Evolutionary conservation across 2,888 invertebrate genomes (phyloP).

Genomic region (Tetranychus truncatus): DNA sequence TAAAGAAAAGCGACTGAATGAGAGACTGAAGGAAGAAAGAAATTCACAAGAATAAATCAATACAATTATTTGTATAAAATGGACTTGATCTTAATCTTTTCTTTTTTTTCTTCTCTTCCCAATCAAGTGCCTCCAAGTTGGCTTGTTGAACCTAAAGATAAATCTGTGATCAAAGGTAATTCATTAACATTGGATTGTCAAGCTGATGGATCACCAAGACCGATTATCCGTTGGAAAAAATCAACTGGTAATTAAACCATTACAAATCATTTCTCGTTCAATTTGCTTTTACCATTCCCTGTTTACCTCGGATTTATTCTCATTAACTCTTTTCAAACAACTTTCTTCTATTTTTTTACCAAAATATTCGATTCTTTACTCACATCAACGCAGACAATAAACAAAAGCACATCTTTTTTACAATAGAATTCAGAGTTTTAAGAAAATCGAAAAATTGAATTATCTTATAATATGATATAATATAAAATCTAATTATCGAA

Average conservation of each 20-base stretch:
- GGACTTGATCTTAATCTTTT: not conserved
- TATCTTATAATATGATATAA: too few relatives aligned
- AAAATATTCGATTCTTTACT: too few relatives aligned
- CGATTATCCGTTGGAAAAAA: conserved; percentile 14
- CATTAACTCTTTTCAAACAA: not conserved
- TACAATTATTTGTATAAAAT: not conserved
- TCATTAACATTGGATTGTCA: conserved; percentile 12
- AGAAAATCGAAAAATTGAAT: too few relatives aligned
- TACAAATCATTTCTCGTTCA: not conserved
- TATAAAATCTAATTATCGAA: too few relatives aligned
- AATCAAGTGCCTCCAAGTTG: conserved; percentile 27
- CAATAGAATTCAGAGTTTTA: too few relatives aligned
- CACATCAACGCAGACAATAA: too few relatives aligned
- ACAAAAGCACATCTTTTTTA: too few relatives aligned
- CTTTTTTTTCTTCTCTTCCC: not conserved
- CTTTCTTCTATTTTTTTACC: not conserved
- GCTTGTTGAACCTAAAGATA: conserved; percentile 14
- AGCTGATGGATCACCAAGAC: conserved; percentile 14
- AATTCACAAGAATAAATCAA: not conserved
- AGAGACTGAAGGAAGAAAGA: too few relatives aligned
- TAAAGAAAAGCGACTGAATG: not conserved
- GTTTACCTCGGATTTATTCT: not conserved
- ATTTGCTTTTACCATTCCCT: not conserved
- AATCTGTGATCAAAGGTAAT: conserved; percentile 7
- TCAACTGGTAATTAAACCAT: conserved; percentile 10